Base-by-base conservation (phyloP, 2,888 invertebrate species). In the Tupiocoris notatus region DNA sequence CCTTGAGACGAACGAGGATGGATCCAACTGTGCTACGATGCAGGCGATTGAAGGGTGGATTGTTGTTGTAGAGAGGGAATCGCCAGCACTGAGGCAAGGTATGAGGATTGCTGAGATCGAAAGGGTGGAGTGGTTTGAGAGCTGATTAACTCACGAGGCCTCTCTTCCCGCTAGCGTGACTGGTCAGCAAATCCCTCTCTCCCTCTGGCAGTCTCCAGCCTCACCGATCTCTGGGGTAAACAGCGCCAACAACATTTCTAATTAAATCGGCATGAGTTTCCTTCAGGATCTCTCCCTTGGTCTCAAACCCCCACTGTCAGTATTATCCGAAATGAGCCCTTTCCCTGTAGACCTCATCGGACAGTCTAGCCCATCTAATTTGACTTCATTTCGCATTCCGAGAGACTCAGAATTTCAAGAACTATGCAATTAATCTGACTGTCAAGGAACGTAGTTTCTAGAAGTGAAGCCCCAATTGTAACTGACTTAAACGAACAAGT, bases 181-280 rank as follows among this genome's bases (percentile, higher is more conserved):
- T n/a, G n/a, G n/a, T n/a, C n/a, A n/a, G n/a, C n/a, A n/a, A 39
- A 39, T 12, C 39, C 3, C 39, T 39, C 39, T 39, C 39, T 39
- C 39, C 3, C 12, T 39, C 12, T 12, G 6, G 3, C 39, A 39
- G 6, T 39, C 39, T 3, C 39, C 24, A 58, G 57, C 57, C 57
- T 58, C 68, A 57, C 58, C 68, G 23, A 24, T 59, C 58, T 23
- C 3, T 18, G 24, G 58, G 68, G 21, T 22, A 68, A 68, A 68
- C 59, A 68, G 68, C 58, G 68, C 68, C 68, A 68, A 68, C 68
- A 58, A 68, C 68, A 68, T 68, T 68, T 68, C 68, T 68, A 68
- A 68, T 68, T 68, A 68, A 68, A 68, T 68, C 59, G 68, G 59
- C 39, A 39, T 39, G 39, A 39, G 39, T 39, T 39, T 39, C 39